Base-by-base conservation (phyloP, 2,888 invertebrate genomes). In the Gari tellinella region DNA sequence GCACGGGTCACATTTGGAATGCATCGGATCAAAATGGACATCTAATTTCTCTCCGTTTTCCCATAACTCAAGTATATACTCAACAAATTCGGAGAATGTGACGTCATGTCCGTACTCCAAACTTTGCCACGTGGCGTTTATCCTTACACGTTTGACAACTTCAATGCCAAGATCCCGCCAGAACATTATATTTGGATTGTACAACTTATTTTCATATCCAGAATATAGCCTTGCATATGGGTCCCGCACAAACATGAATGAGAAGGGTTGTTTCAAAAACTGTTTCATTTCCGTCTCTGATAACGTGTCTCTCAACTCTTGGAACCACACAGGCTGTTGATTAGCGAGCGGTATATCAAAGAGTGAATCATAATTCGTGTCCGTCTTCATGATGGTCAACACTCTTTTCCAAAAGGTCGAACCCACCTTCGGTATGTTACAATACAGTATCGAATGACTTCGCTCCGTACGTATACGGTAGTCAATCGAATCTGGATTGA, bases 181-280 rank as follows among this genome's bases (percentile, higher is more conserved):
- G 51, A 80, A 86, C 26, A 53, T 45, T 1, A 75, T 66, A 67
- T 86, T 86, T 1, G 82, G 81, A 23, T 80, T 72, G 46, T 81
- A 86, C 25, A 88, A 46, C 68, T 88, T 88, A 57, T 86, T 83
- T 23, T 82, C 77, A 53, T 86, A 88, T 0, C 83, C 86, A 1
- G 87, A 86, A 21, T 83, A 69, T 8, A 85, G 49, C 37, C 86
- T 48, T 10, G 82, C 58, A 57, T 81, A 86, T 1, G 87, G 87
- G 26, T 86, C 84, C 1, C 86, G 69, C 0, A 86, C 83, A 62
- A 86, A 86, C 67, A 88, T 73, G 45, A 88, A 81, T 2, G 77
- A 68, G 23, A 38, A 57, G 15, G 55, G 62, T 10, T 61, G 51
- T 5, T 41, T 63, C 21, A 62, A 14, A 38, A 66, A 66, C 0